Conservation (phyloP, 2,113 vertebrate species). For the Caretta caretta region DNA sequence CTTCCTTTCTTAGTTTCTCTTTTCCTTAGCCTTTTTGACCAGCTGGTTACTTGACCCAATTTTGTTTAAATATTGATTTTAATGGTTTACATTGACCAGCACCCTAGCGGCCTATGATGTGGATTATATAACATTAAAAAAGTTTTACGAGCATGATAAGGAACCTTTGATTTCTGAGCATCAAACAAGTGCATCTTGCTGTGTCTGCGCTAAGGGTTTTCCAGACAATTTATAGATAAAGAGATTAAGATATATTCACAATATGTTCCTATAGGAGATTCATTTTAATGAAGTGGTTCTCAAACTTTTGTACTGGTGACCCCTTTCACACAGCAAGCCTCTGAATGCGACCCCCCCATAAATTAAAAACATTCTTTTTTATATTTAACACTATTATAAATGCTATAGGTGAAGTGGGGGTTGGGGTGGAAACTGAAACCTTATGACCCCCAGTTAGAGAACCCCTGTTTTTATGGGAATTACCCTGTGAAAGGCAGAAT, state of each 20-base stretch:
- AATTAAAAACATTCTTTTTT: no score
- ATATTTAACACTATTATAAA: no score
- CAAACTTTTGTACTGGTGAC: no score
- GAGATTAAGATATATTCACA: neutral
- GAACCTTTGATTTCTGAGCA: neutral
- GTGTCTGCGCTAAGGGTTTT: neutral
- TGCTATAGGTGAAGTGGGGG: no score
- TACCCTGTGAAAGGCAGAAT: constrained; percentile 1
- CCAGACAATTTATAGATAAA: constrained; percentile 30
- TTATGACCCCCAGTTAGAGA: no score
- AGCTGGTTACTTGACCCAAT: neutral
- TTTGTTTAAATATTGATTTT: constrained; percentile 20
- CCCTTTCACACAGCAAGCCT: no score
- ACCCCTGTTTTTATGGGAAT: neutral
- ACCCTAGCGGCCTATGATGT: neutral
- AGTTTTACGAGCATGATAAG: neutral
- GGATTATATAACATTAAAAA: neutral
- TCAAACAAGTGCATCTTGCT: neutral
- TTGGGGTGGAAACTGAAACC: no score
- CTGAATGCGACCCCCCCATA: no score
- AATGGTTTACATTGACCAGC: neutral
- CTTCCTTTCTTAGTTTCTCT: neutral
- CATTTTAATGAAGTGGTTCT: neutral
- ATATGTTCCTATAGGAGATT: constrained; percentile 2
- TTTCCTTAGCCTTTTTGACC: neutral